These are phyloP conservation scores for Zaprionus taronus DNA, from an alignment of 1,140 invertebrate genomes.

Conservation along the genomic window DNA sequence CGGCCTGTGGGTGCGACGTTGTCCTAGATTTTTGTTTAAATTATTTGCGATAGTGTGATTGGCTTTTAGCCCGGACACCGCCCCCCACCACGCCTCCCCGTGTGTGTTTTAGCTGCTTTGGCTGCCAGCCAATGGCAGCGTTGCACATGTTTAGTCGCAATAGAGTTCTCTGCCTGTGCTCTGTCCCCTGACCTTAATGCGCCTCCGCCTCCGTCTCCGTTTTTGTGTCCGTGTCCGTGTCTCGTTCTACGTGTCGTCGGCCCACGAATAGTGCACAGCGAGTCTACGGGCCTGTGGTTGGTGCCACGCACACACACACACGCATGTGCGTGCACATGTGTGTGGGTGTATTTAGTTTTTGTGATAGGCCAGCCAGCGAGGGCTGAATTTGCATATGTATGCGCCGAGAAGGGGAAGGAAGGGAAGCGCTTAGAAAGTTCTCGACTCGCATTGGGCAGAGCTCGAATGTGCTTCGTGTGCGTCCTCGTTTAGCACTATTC, in stretches of 20 bases:
- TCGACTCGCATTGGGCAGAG: conserved; percentile 33
- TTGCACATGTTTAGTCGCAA: conserved; percentile 81
- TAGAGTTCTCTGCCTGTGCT: conserved; percentile 32
- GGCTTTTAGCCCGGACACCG: conserved; percentile 67
- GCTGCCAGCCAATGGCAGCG: conserved; percentile 71
- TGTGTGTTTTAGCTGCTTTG: conserved; percentile 61
- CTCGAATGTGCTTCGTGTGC: not conserved
- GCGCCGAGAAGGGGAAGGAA: not conserved
- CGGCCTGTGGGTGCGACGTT: conserved; percentile 47
- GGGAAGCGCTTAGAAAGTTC: conserved; percentile 57
- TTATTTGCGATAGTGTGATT: conserved; percentile 84
- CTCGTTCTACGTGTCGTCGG: conserved; percentile 28
- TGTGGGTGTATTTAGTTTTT: conserved; percentile 68
- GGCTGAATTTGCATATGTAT: conserved; percentile 72
- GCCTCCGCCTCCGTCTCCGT: conserved; percentile 24
- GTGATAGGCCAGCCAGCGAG: conserved; percentile 63
- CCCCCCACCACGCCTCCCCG: conserved; percentile 17
- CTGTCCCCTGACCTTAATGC: conserved; percentile 67
- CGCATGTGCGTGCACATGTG: conserved; percentile 26
- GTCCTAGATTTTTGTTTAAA: conserved; percentile 84
- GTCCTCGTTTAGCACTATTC: not conserved
- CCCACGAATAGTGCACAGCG: conserved; percentile 73
- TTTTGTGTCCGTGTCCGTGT: conserved; percentile 34
- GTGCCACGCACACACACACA: conserved; percentile 17
- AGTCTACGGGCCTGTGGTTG: conserved; percentile 42